These are phyloP conservation scores for Amblyornis subalaris DNA, from an alignment of 2,113 vertebrate species.

Conservation along the genomic window DNA sequence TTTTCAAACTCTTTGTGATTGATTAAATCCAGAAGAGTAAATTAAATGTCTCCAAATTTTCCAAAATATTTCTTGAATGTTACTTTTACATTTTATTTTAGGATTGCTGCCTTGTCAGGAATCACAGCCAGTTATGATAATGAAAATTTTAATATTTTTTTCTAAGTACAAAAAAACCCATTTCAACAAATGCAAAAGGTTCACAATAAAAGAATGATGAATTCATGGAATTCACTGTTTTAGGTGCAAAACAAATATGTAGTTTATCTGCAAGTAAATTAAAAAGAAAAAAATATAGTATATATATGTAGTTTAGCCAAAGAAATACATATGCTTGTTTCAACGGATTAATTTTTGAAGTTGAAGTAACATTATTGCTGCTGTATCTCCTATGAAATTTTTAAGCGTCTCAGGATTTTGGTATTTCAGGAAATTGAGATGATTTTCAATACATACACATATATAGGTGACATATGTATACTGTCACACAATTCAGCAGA, in stretches of 20 bases:
- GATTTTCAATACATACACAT: neutral
- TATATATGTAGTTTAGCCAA: neutral
- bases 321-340: neutral
- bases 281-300: neutral
- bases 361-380: neutral
- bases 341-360: neutral
- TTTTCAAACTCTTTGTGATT: neutral
- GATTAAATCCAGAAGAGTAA: neutral
- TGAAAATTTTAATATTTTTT: neutral
- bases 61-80: neutral
- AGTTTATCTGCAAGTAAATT: neutral
- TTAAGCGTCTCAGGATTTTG: neutral
- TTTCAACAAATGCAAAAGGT: neutral
- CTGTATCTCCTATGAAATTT: neutral
- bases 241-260: neutral
- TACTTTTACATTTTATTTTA: neutral
- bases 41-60: neutral
- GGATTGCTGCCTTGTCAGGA: neutral
- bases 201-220: neutral
- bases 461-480: neutral
- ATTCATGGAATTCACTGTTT: neutral
- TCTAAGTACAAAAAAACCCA: neutral
- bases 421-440: neutral
- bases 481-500: neutral
- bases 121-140: neutral